These are phyloP conservation scores for Paralinhomoeus sp. DNA, from an alignment of 2,888 invertebrate genomes.

Conservation along the genomic window DNA sequence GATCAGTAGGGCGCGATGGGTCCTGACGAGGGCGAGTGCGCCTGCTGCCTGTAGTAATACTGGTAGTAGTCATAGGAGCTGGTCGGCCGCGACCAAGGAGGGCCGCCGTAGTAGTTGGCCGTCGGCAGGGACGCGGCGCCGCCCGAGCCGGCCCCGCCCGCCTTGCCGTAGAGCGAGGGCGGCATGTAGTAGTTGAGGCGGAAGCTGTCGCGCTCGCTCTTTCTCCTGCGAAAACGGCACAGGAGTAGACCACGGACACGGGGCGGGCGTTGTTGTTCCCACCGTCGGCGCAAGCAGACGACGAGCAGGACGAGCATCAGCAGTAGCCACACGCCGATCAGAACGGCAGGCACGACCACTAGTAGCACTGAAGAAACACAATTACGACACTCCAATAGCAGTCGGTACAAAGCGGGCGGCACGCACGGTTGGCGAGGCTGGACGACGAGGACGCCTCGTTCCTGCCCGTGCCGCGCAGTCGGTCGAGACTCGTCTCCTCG, in stretches of 20 bases:
- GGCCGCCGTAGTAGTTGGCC: no score
- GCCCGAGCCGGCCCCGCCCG: no score
- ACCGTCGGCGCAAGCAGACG: conserved; percentile 8
- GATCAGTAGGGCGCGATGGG: conserved; percentile 16
- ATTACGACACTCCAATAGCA: no score
- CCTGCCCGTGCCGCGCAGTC: no score
- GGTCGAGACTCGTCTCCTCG: no score
- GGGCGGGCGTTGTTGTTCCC: no score
- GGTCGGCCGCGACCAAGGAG: no score
- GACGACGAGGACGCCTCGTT: background rate
- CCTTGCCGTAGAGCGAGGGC: background rate
- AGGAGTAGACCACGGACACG: no score
- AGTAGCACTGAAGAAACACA: conserved; percentile 15
- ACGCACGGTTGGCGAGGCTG: background rate
- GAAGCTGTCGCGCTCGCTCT: conserved; percentile 3
- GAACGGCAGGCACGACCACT: conserved; percentile 7
- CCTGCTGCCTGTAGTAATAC: no score
- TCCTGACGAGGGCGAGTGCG: no score
- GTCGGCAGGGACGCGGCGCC: no score
- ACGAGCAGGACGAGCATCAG: conserved; percentile 10
- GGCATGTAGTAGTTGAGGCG: conserved; percentile 6
- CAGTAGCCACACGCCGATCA: conserved; percentile 11
- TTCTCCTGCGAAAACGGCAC: conserved; percentile 3
- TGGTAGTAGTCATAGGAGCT: no score
- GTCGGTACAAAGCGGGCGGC: background rate